Percentiles rank a stretch among this genome's conserved stretches.
phyloP scores from a whole-genome alignment of 2,888 invertebrate genomes.

The Mechanitis mazaeus region DNA sequence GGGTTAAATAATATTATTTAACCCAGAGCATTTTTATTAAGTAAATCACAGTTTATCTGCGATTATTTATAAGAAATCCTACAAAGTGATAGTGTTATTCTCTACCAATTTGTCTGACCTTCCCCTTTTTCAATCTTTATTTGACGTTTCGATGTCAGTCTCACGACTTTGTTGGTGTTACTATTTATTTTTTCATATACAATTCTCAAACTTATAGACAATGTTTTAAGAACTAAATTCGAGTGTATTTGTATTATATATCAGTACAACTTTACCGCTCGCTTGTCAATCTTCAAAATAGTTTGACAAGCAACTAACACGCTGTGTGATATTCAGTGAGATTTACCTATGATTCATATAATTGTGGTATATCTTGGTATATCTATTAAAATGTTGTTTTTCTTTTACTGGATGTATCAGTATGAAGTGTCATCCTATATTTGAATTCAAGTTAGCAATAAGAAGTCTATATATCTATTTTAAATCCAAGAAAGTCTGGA shows the following conservation, averaged over 20 bases:
- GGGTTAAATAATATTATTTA: too few relatives aligned
- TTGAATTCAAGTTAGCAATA: too few relatives aligned
- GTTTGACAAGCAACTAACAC: slow-evolving; percentile 34
- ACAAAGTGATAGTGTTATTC: slow-evolving; percentile 7
- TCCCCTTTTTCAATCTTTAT: slow-evolving; percentile 33
- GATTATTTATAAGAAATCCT: not conserved
- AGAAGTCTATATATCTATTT: too few relatives aligned
- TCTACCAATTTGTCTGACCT: slow-evolving; percentile 27
- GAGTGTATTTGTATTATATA: not conserved
- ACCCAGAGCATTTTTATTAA: too few relatives aligned
- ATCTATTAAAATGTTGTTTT: too few relatives aligned
- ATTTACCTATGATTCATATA: too few relatives aligned
- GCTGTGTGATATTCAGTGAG: slow-evolving; percentile 5
- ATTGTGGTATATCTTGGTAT: too few relatives aligned
- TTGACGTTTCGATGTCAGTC: slow-evolving; percentile 35
- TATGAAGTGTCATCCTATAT: too few relatives aligned
- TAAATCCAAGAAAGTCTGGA: too few relatives aligned
- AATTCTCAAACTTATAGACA: slow-evolving; percentile 6
- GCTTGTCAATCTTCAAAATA: slow-evolving; percentile 37
- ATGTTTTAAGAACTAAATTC: slow-evolving; percentile 14
- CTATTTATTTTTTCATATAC: slow-evolving; percentile 8
- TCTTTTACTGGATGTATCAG: too few relatives aligned
- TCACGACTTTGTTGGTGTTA: slow-evolving; percentile 27
- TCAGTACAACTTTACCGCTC: slow-evolving; percentile 25
- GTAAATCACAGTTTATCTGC: not conserved